Conservation (phyloP, 2,888 invertebrate species). For the Drosophila mimica region DNA sequence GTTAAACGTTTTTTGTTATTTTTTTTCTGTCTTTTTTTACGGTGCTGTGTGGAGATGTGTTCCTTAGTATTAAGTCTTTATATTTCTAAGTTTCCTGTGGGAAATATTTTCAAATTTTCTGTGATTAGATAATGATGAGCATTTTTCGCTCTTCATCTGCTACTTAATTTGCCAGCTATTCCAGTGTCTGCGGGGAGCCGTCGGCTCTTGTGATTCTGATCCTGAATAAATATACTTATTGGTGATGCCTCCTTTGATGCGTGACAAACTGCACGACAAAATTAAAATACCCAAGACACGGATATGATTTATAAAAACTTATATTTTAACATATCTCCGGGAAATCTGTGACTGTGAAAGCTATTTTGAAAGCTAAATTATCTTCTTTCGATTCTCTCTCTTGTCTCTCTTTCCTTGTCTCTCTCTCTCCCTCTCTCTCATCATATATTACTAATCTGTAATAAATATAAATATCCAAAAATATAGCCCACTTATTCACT, state of each 20-base stretch:
- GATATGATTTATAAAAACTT: background rate
- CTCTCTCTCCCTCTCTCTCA: background rate
- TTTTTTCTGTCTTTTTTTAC: background rate
- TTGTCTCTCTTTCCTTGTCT: background rate
- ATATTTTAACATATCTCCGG: background rate
- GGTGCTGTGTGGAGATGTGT: background rate
- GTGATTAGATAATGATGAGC: background rate
- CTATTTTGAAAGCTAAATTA: background rate
- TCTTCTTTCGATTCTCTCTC: too few species aligned
- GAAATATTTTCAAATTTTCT: background rate
- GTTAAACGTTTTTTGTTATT: background rate
- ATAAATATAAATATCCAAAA: too few species aligned
- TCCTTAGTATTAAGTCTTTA: background rate
- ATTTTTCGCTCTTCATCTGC: background rate
- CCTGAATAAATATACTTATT: background rate
- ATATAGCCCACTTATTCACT: too few species aligned
- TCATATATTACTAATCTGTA: too few species aligned
- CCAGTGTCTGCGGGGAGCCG: background rate
- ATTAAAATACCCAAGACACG: background rate
- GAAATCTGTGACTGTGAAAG: background rate
- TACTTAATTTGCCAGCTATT: background rate
- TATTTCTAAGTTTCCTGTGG: background rate
- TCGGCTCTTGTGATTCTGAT: background rate
- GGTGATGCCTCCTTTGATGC: background rate
- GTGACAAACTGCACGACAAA: background rate